Base-by-base conservation (phyloP, 2,113 vertebrate genomes). In the Ancistrus triradiatus region DNA sequence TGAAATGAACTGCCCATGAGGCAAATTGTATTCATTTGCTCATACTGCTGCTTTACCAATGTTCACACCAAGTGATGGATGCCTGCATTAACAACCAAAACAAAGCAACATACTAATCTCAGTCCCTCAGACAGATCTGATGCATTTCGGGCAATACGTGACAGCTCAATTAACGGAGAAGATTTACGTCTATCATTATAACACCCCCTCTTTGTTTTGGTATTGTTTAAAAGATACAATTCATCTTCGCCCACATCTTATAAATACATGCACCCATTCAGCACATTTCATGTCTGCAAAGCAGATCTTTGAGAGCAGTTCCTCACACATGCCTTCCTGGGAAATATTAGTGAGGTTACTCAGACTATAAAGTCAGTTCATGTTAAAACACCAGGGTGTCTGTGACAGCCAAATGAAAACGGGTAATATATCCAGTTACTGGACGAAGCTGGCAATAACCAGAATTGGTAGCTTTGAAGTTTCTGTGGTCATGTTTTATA, bases 401-500 rank as follows among this genome's bases (percentile, higher is more conserved):
- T 47, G 55, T 57, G 33, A 48, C 21, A 7, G 24, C 28, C 21
- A 46, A 53, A 35, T 37, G 14, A 56, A 55, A 40, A 25, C 44
- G 48, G 35, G 40, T 55, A 13, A 19, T 13, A 24, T 42, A 19
- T 69, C 14, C 33, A 69, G 33, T 18, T 22, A 43, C 18, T 43
- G 59, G 9, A 51, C 35, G 24, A 18, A 42, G 35, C 18, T 22
- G 15, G 3, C 42, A 19, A 42, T 40, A 17, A 31, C 13, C 25
- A 46, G 13, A 43, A 28, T 15, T 1, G 24, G 19, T n/a, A 4
- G 13, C 48, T 63, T 9, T 43, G 24, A 53, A 1, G 38, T 22
- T 56, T 49, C 25, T 56, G 22, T 27, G 33, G 1, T 49, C 6
- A 15, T 8, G 15, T 50, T 18, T 31, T 22, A 49, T 21, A 9